Evolutionary conservation across 2,797 vertebrate species (phyloP), one percentile per base, ranked within the genome.

Genomic region (Babyrousa celebensis): DNA sequence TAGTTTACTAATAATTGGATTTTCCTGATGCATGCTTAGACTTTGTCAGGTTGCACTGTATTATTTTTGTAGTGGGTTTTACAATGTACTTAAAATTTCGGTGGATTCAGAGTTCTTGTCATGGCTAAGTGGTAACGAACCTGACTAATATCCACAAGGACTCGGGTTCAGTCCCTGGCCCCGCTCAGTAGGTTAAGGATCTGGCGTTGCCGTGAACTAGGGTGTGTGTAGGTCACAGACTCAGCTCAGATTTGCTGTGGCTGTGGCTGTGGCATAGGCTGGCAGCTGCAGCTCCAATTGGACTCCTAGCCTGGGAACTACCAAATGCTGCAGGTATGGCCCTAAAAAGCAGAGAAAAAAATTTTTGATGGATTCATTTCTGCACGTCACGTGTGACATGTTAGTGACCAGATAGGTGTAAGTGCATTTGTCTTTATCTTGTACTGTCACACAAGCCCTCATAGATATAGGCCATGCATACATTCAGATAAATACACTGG

Each of bases 1-100:
- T 89, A 89, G 63, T 80, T 96, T 82, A 82, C 27, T 32, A 93
- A 12, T 78, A 78, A 32, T 5, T 43, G 29, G 90, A 56, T 85
- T 96, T 94, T 83, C 12, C 15, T 94, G 70, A 40, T 36, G 40
- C 1, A 1, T 75, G 56, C 40, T 36, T 94, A 58, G 29, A 56
- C 18, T 85, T 32, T 88, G 18, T 72, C 43, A 32, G 16, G 7
- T 94, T 89, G 43, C 4, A 1, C 43, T 93, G 16, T 20, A 52
- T 72, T 67, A 18, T 74, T 92, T 7, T 79, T 58, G 20, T 15
- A 68, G 52, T 96, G 27, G 12, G 54, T 95, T 68, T 92, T 85
- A 85, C 12, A 63, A 11, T 83, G 78, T 25, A 60, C 58, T 77
- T 83, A 18, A 25, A 25, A 48, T 79, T 58, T 79, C n/a, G 40